Evolutionary conservation across 2,888 invertebrate genomes (phyloP), one percentile per base, ranked within the genome.

Genomic region (Lysandra bellargus): DNA sequence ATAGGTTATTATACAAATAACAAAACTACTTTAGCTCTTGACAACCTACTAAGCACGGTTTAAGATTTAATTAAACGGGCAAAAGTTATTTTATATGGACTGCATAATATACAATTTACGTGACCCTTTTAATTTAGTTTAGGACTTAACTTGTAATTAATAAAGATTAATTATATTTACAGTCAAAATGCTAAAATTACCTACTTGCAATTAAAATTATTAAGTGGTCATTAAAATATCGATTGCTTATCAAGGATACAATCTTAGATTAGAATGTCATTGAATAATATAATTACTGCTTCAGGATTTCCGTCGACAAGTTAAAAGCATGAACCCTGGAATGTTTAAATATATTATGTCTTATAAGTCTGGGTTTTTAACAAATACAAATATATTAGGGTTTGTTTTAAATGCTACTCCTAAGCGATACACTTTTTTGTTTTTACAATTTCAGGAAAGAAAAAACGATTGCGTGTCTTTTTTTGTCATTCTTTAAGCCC

Each of bases 1-100:
- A 76, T 76, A 57, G 76, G 4, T 3, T 57, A 76, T 49, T 75
- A 53, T 53, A 33, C 53, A 53, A 75, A 75, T 53, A 75, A 9
- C 30, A 33, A 30, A 14, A 23, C 44, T 3, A 64, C 0, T 23
- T 30, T 64, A 30, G 12, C 30, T 64, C 30, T 64, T 2, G 64
- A 30, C 30, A 64, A 12, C 12, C 64, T 23, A 64, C 9, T 12
- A 30, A 57, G 57, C 17, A 57, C 17, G 17, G 57, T 64, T 3
- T 64, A 61, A 57, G 44, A 7, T 61, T 61, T 30, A 64, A 30
- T 30, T 30, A 64, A 64, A 49, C 9, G 49, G 49, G 12, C 49
- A 49, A 9, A 9, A 9, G 12, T 53, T 14, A 53, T 14, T 49
- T 12, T 49, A 49, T 49, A 49, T 49, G 9, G 5, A 12, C 3